Evolutionary conservation across 2,113 vertebrate genomes (phyloP).

Genomic region (Panthera tigris): DNA sequence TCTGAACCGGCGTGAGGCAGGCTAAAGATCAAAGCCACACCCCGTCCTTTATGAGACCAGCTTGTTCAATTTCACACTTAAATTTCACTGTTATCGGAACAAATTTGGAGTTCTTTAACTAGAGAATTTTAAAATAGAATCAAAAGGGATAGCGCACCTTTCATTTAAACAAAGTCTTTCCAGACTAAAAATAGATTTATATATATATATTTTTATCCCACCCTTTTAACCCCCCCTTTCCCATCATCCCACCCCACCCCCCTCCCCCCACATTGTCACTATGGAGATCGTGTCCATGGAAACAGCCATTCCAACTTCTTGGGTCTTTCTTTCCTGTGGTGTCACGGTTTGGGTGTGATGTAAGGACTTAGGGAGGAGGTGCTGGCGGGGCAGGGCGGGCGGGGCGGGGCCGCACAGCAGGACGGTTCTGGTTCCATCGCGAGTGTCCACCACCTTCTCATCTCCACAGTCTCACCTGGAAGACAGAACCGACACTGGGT

Average conservation of each 20-base stretch:
- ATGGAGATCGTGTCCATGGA: constrained; percentile 90
- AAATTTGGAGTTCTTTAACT: constrained; percentile 79
- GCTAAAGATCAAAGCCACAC: constrained; percentile 41
- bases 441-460: constrained; percentile 83
- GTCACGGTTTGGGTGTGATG: constrained; percentile 85
- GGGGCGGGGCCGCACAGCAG: constrained; percentile 83
- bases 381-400: constrained; percentile 81
- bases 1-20: constrained; percentile 62
- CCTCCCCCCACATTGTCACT: constrained; percentile 87
- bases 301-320: constrained; percentile 88
- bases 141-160: constrained; percentile 91
- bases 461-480: constrained; percentile 90
- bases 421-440: constrained; percentile 81
- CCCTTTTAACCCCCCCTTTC: constrained; percentile 85
- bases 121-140: constrained; percentile 83
- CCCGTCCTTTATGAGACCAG: constrained; percentile 69
- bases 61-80: constrained; percentile 79
- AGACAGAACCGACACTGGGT: constrained; percentile 62
- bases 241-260: constrained; percentile 81
- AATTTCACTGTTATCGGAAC: constrained; percentile 76
- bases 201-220: constrained; percentile 89
- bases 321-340: constrained; percentile 86
- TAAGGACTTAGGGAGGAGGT: constrained; percentile 86
- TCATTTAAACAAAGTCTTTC: constrained; percentile 91
- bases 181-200: constrained; percentile 91